Base-by-base conservation (phyloP, 2,888 invertebrate species). In the Anorthoa munda region DNA sequence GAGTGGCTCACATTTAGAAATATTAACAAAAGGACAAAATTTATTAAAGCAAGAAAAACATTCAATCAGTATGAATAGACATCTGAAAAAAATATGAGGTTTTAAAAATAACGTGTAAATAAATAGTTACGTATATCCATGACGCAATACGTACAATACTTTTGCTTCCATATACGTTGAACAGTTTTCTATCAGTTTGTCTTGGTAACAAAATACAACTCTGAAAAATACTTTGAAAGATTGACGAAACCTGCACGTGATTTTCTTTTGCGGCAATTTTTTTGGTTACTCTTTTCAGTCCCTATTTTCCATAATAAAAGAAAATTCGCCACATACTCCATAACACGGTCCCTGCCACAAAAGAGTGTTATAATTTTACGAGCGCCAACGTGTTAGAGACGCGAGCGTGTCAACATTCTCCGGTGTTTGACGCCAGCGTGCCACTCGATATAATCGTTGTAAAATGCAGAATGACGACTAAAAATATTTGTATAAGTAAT, bases 331-430 rank as follows among this genome's bases (percentile, higher is more conserved):
- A 61, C 60, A 53, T 53, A 50, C 15, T 48, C 12, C 26, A 31
- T 31, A 26, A 70, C 65, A 66, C 82, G 55, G 0, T 56, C 48
- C 48, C 59, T 56, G 13, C 15, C 50, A 75, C 18, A 59, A 72
- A 72, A 61, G 75, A 60, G 58, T 59, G 48, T 67, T 53, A 21
- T 67, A 78, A 80, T 66, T 72, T 74, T 66, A 75, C 15, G 74
- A 74, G 4, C 64, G 13, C 18, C 26, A 45, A 60, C 64, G 55
- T 53, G 55, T 56, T 77, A 45, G 18, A 21, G 69, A 51, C 46
- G 31, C 39, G 50, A 66, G 66, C 75, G 81, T 81, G 75, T 80
- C 56, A 63, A 74, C 18, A 80, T 74, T 80, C 18, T 18, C 18
- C 39, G 51, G 2, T 51, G 26, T 63, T 79, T 61, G 39, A 2